Conservation (phyloP, 2,888 invertebrate species). For the Andrena bucephala region DNA sequence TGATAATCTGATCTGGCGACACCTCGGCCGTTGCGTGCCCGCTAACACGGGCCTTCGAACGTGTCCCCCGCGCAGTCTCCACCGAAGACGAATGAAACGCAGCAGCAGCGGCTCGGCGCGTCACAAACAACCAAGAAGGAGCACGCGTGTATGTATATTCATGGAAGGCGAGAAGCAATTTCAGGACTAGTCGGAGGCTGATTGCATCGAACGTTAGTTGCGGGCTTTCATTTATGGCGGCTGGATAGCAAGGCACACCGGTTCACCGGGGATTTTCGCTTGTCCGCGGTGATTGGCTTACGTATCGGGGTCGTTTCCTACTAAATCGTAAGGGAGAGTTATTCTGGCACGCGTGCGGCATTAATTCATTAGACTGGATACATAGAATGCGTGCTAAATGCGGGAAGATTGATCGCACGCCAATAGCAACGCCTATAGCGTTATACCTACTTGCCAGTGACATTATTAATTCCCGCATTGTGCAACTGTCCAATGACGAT, state of each 20-base stretch:
- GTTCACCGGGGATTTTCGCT: conserved; percentile 7
- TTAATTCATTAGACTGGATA: too few species aligned
- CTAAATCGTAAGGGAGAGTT: background rate
- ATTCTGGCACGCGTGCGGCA: too few species aligned
- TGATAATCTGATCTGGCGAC: conserved; percentile 74
- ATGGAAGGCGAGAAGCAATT: conserved; percentile 73
- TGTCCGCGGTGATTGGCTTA: conserved; percentile 2
- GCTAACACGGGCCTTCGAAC: conserved; percentile 42
- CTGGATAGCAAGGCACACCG: conserved; percentile 4
- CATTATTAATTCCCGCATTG: too few species aligned
- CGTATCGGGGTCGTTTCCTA: background rate
- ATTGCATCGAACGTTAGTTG: conserved; percentile 60
- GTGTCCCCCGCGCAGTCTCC: conserved; percentile 2
- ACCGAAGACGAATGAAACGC: conserved; percentile 59
- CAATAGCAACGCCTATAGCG: too few species aligned
- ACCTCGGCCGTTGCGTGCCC: conserved; percentile 50
- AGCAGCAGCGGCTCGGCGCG: conserved; percentile 33
- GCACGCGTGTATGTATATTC: conserved; percentile 55
- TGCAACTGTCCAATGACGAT: too few species aligned
- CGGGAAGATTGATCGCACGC: too few species aligned
- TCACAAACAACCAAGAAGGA: conserved; percentile 43
- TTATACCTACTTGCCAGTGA: too few species aligned
- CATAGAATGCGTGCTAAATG: too few species aligned
- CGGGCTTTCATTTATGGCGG: conserved; percentile 43
- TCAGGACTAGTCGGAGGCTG: conserved; percentile 70